Evolutionary conservation across 2,113 vertebrate genomes (phyloP).

Genomic region (Zosterops japonicus): DNA sequence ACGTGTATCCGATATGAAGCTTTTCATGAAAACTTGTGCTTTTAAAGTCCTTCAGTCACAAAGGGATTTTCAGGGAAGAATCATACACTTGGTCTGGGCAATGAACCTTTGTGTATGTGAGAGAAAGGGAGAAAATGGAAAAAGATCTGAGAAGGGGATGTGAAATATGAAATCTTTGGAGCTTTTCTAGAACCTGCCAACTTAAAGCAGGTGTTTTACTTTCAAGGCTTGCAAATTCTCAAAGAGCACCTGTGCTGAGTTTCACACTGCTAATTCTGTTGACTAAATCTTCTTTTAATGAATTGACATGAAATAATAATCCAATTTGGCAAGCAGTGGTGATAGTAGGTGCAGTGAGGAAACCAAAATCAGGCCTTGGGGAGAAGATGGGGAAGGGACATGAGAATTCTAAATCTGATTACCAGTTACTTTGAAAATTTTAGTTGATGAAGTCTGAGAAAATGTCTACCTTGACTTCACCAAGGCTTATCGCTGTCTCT

Average conservation of each 20-base stretch:
- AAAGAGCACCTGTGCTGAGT: background rate
- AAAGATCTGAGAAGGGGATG: background rate
- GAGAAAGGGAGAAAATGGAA: background rate
- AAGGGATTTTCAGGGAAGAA: background rate
- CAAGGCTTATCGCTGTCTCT: background rate
- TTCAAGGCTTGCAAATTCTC: background rate
- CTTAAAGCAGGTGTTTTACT: background rate
- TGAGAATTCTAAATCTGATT: background rate
- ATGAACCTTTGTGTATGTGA: background rate
- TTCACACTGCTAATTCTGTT: background rate
- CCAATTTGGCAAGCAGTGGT: background rate
- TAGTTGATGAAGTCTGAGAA: background rate
- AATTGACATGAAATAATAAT: background rate
- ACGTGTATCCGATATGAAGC: background rate
- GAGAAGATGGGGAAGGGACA: background rate
- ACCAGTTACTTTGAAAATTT: background rate
- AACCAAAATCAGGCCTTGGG: background rate
- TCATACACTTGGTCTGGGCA: background rate
- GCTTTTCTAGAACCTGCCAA: background rate
- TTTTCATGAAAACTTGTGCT: background rate
- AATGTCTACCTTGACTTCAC: background rate
- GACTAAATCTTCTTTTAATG: background rate
- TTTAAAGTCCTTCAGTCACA: background rate
- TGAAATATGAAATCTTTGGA: background rate
- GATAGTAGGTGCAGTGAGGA: background rate